These are phyloP conservation scores for Vulpes lagopus DNA, from an alignment of 2,113 vertebrate species.

Conservation along the genomic window DNA sequence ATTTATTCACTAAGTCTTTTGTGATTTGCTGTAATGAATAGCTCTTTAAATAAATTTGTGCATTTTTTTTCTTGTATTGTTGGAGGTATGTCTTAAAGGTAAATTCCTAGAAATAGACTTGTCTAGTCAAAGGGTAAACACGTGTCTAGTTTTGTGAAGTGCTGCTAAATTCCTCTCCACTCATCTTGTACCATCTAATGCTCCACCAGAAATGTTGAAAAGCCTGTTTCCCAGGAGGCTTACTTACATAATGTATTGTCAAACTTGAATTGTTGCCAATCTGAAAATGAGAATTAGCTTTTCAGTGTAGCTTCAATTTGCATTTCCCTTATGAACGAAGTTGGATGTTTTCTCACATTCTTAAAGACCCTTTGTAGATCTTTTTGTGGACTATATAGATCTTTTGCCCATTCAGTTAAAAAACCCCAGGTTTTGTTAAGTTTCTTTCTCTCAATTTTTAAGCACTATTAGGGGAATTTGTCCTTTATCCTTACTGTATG, in stretches of 20 bases:
- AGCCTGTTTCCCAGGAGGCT: background rate
- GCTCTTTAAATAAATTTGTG: background rate
- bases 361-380: background rate
- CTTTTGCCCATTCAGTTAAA: background rate
- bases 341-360: background rate
- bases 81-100: background rate
- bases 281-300: slow-evolving; percentile 1
- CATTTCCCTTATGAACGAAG: background rate
- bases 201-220: background rate
- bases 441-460: background rate
- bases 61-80: background rate
- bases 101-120: slow-evolving; percentile 14
- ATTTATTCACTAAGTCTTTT: background rate
- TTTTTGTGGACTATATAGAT: background rate
- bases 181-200: background rate
- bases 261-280: background rate
- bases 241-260: background rate
- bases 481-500: background rate
- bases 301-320: background rate
- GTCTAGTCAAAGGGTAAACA: background rate
- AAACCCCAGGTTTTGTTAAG: background rate
- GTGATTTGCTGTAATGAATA: slow-evolving; percentile 6
- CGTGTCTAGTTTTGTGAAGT: background rate
- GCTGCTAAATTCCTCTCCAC: background rate
- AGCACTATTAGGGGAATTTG: background rate